These are phyloP conservation scores for Plutella xylostella DNA, from an alignment of 2,888 invertebrate genomes.

Conservation along the genomic window DNA sequence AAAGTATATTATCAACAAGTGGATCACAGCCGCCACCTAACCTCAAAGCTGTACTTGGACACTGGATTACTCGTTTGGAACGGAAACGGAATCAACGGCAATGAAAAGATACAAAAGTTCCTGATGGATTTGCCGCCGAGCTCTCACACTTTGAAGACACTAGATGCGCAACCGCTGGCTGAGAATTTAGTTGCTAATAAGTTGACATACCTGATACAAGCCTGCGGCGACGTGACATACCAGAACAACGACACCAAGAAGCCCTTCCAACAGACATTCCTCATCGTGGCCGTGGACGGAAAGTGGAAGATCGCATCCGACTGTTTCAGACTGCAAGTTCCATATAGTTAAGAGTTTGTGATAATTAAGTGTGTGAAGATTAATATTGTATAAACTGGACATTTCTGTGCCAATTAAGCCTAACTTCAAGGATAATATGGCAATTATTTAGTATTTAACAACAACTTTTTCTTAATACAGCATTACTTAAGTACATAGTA, in stretches of 20 bases:
- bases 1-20: constrained; percentile 90
- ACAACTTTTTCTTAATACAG: no score
- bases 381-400: no score
- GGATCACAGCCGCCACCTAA: constrained; percentile 87
- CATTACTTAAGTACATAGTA: no score
- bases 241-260: constrained; percentile 68
- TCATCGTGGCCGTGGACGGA: constrained; percentile 87
- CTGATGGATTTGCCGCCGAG: constrained; percentile 85
- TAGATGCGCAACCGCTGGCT: constrained; percentile 89
- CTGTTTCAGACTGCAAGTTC: constrained; percentile 83
- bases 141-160: constrained; percentile 79
- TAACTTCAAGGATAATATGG: constrained; percentile 27
- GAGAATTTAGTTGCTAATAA: constrained; percentile 83
- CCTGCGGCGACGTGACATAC: constrained; percentile 85
- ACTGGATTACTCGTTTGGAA: constrained; percentile 92
- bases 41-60: constrained; percentile 86
- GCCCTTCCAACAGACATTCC: constrained; percentile 86
- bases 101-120: constrained; percentile 87
- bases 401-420: neutral
- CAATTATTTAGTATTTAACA: no score
- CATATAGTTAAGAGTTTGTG: constrained; percentile 25
- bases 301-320: constrained; percentile 96
- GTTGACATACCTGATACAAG: constrained; percentile 85
- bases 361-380: neutral
- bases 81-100: constrained; percentile 86